Evolutionary conservation across 2,113 vertebrate species (phyloP).

Genomic region (Synodontis membranacea): DNA sequence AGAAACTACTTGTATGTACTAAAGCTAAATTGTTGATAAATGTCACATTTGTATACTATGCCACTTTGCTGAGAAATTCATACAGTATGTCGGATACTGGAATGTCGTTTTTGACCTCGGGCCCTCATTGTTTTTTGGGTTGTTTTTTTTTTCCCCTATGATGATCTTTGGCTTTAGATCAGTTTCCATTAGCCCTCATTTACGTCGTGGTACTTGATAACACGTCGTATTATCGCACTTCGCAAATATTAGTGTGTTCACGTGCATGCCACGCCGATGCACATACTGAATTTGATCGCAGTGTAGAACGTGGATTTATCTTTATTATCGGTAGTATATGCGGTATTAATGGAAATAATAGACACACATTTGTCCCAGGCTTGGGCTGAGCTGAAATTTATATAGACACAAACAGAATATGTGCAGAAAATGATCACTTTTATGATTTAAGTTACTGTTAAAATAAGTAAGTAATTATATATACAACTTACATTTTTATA

Average conservation of each 20-base stretch:
- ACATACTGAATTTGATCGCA: not conserved
- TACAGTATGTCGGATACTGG: no score
- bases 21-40: not conserved
- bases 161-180: not conserved
- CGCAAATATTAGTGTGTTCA: not conserved
- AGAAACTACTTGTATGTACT: not conserved
- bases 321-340: not conserved
- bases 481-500: not conserved
- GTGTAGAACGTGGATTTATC: not conserved
- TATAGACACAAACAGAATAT: not conserved
- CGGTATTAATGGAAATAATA: not conserved
- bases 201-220: not conserved
- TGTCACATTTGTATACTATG: not conserved
- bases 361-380: not conserved
- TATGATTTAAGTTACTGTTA: not conserved
- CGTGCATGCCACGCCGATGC: not conserved
- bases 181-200: constrained; percentile 1
- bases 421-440: not conserved
- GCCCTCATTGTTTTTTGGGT: not conserved
- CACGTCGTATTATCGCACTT: not conserved
- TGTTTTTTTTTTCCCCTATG: not conserved
- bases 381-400: not conserved
- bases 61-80: not conserved
- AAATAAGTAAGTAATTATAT: not conserved
- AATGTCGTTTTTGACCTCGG: not conserved